phyloP scores from a whole-genome alignment of 2,113 vertebrate species.

The Chlorodrepanis virens region DNA sequence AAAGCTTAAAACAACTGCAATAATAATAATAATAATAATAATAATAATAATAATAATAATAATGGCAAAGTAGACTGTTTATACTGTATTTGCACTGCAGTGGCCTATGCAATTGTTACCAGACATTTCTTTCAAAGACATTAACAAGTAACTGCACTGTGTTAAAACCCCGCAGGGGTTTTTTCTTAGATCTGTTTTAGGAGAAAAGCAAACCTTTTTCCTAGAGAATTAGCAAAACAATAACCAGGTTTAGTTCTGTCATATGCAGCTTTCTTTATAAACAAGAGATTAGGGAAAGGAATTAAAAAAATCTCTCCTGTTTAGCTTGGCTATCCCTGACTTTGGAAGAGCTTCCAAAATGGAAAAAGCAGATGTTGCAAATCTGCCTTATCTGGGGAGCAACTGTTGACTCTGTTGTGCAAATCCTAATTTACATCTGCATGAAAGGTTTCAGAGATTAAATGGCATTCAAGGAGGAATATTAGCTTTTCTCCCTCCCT shows the following conservation, averaged over 20 bases:
- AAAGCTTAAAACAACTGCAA: neutral
- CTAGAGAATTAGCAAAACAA: constrained; percentile 5
- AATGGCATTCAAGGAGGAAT: constrained; percentile 68
- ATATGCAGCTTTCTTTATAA: constrained; percentile 18
- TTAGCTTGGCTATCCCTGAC: constrained; percentile 14
- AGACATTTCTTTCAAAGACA: neutral
- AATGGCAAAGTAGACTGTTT: neutral
- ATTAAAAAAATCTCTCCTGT: neutral
- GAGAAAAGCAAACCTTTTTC: neutral
- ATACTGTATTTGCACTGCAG: neutral
- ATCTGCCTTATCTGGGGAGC: constrained; percentile 59
- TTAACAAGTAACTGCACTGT: neutral
- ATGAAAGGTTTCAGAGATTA: constrained; percentile 68
- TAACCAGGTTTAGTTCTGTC: constrained; percentile 25
- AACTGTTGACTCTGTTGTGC: constrained; percentile 67
- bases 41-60: neutral
- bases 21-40: neutral
- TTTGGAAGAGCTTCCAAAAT: constrained; percentile 50
- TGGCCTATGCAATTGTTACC: neutral
- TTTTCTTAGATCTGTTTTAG: neutral
- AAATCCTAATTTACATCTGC: constrained; percentile 71
- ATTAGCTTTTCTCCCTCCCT: constrained; percentile 66
- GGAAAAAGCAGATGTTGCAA: constrained; percentile 72
- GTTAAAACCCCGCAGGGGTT: neutral
- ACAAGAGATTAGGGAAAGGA: constrained; percentile 5